Conservation (phyloP, 2,113 vertebrate genomes). For the Prunella fulvescens region DNA sequence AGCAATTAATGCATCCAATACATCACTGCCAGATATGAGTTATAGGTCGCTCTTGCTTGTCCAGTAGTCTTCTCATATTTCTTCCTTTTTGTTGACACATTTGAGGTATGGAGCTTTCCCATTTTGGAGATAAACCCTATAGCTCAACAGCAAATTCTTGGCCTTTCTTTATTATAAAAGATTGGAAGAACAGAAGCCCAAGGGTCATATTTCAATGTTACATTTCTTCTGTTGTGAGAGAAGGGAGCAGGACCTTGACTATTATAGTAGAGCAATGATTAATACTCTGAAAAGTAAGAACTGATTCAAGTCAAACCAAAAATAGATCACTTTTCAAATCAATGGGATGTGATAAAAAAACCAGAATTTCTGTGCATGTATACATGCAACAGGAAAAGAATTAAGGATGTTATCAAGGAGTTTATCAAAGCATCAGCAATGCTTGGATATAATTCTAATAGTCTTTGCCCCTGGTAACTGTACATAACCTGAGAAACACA, state of each 20-base stretch:
- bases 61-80: slow-evolving; percentile 34
- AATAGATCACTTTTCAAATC: slow-evolving; percentile 34
- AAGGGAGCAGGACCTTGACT: slow-evolving; percentile 68
- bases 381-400: not conserved
- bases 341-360: not conserved
- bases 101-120: slow-evolving; percentile 52
- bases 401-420: not conserved
- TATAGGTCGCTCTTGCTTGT: slow-evolving; percentile 41
- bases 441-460: not conserved
- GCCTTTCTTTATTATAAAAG: slow-evolving; percentile 61
- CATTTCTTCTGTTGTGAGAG: slow-evolving; percentile 50
- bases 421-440: not conserved
- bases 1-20: slow-evolving; percentile 51
- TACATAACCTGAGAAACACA: not conserved
- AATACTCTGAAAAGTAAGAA: slow-evolving; percentile 62
- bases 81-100: slow-evolving; percentile 30
- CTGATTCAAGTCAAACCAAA: slow-evolving; percentile 45
- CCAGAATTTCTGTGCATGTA: not conserved
- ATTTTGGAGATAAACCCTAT: slow-evolving; percentile 65
- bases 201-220: slow-evolving; percentile 69
- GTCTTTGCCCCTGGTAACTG: not conserved
- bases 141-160: slow-evolving; percentile 66
- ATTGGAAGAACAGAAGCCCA: slow-evolving; percentile 46
- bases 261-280: slow-evolving; percentile 56
- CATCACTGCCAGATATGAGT: slow-evolving; percentile 35